phyloP scores from a whole-genome alignment of 2,797 vertebrate genomes.

The Sciurus carolinensis region DNA sequence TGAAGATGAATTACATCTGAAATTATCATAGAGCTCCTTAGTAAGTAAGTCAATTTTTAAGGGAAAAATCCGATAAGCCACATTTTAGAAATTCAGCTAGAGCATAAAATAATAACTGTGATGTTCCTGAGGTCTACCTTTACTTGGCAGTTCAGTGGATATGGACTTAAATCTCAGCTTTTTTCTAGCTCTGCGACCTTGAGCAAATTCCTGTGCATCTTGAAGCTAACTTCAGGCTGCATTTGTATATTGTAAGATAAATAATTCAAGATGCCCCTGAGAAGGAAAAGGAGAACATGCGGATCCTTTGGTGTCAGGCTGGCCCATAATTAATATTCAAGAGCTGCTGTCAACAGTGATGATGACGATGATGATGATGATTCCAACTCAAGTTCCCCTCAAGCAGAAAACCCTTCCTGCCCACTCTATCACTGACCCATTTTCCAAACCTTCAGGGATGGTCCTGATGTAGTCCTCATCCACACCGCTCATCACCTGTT shows the following conservation, averaged over 20 bases:
- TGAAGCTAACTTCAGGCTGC: not conserved
- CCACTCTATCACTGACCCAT: no score
- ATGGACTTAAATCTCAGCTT: not conserved
- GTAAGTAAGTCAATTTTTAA: not conserved
- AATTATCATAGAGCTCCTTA: not conserved
- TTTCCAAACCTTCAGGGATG: not conserved
- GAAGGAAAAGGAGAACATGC: not conserved
- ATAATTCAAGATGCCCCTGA: slow-evolving; percentile 9
- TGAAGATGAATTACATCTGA: not conserved
- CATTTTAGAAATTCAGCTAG: not conserved
- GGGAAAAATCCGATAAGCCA: not conserved
- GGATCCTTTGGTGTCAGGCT: not conserved
- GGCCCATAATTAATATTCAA: not conserved
- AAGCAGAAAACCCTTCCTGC: not conserved
- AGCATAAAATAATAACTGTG: not conserved
- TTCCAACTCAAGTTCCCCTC: not conserved
- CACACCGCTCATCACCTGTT: not conserved
- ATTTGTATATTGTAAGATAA: not conserved
- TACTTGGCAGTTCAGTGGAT: not conserved
- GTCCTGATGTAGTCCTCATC: not conserved
- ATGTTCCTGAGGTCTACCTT: not conserved
- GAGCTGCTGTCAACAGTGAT: not conserved
- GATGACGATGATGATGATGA: fast-evolving
- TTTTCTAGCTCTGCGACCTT: slow-evolving; percentile 9
- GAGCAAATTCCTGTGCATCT: not conserved